phyloP scores from a whole-genome alignment of 2,888 invertebrate species.

The Leucoma salicis region DNA sequence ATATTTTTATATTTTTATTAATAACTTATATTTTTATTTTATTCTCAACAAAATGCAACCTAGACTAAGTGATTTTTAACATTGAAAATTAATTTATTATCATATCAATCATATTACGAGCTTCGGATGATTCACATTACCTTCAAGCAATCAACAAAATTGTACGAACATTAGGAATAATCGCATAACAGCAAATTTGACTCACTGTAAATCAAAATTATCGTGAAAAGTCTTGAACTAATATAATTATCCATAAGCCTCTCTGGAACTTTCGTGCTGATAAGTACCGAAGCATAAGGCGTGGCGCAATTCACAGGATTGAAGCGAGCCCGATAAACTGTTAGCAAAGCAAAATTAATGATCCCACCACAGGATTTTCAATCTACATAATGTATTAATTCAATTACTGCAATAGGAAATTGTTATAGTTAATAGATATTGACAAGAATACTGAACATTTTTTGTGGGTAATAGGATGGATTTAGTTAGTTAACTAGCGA shows the following conservation, averaged over 20 bases:
- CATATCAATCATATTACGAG: no score
- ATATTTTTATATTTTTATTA: no score
- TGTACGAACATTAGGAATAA: neutral
- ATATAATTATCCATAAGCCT: constrained; percentile 31
- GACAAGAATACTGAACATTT: no score
- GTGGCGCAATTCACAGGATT: constrained; percentile 31
- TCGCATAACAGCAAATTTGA: constrained; percentile 4
- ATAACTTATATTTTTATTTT: no score
- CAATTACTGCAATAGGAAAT: neutral
- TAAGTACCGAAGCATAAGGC: constrained; percentile 35
- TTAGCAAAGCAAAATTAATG: constrained; percentile 9
- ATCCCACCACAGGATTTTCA: constrained; percentile 2
- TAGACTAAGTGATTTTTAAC: no score
- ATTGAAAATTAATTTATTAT: no score
- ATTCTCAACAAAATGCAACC: no score
- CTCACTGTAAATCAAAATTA: constrained; percentile 19
- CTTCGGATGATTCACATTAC: no score
- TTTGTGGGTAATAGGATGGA: no score
- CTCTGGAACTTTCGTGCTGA: constrained; percentile 48
- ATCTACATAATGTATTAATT: constrained; percentile 5
- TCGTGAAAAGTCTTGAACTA: constrained; percentile 23
- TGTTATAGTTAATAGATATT: neutral
- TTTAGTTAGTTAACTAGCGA: no score
- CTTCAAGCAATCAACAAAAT: neutral
- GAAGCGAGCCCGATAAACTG: constrained; percentile 4